Conservation (phyloP, 1,140 invertebrate species). For the Eufriesea mexicana region DNA sequence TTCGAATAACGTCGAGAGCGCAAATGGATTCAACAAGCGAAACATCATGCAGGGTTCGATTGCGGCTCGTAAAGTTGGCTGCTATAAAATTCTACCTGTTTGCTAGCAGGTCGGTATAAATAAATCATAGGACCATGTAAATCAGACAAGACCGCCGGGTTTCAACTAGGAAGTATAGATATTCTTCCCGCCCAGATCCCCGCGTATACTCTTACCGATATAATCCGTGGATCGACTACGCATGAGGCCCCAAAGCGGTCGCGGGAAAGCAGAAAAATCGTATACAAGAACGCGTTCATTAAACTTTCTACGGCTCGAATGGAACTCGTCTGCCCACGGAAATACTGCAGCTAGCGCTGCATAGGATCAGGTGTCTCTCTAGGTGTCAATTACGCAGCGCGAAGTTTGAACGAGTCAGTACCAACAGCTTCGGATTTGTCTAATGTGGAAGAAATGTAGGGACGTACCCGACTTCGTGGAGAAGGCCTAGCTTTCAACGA, state of each 20-base stretch:
- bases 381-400: too few species aligned
- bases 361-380: too few species aligned
- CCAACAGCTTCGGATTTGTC: too few species aligned
- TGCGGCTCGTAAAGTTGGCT: slow-evolving; percentile 62
- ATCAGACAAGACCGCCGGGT: slow-evolving; percentile 44
- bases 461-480: too few species aligned
- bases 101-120: slow-evolving; percentile 63
- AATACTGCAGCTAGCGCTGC: background rate
- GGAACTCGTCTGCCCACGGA: background rate
- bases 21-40: slow-evolving; percentile 19
- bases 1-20: background rate
- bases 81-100: slow-evolving; percentile 72
- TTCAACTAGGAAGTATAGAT: background rate
- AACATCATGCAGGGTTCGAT: slow-evolving; percentile 33
- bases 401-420: too few species aligned
- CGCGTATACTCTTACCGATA: slow-evolving; percentile 31
- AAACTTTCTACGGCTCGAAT: background rate
- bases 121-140: slow-evolving; percentile 70
- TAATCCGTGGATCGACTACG: slow-evolving; percentile 42
- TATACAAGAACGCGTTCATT: slow-evolving; percentile 1
- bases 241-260: background rate
- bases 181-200: slow-evolving; percentile 3
- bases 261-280: background rate
- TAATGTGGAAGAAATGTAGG: too few species aligned
- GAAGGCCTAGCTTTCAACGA: too few species aligned